Evolutionary conservation across 1,140 invertebrate genomes (phyloP).

Genomic region (Gonioctena quinquepunctata): DNA sequence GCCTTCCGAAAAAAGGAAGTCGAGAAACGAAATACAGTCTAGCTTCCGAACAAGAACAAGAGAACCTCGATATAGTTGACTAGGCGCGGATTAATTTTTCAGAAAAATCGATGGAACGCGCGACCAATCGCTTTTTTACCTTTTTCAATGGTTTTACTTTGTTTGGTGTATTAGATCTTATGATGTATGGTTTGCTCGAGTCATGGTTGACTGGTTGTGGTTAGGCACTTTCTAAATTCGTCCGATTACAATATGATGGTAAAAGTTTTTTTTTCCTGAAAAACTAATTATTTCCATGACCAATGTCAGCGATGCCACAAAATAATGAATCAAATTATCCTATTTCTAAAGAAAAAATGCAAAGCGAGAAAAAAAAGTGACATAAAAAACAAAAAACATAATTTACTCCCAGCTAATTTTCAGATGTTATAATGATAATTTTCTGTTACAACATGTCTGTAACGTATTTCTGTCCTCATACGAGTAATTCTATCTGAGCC

Average conservation of each 20-base stretch:
- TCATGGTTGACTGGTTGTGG: conserved; percentile 4
- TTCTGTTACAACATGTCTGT: too few relatives aligned
- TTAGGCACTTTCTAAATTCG: not conserved
- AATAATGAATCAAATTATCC: not conserved
- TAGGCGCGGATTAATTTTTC: conserved; percentile 16
- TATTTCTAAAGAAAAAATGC: too few relatives aligned
- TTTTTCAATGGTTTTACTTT: not conserved
- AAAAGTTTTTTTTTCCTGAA: not conserved
- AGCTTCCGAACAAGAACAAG: conserved; percentile 28
- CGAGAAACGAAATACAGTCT: conserved; percentile 19
- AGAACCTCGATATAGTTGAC: conserved; percentile 19
- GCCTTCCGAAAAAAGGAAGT: conserved; percentile 25
- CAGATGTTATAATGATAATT: too few relatives aligned
- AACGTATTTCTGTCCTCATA: too few relatives aligned
- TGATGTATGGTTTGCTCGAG: conserved; percentile 6
- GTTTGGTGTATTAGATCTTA: not conserved
- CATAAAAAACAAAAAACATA: too few relatives aligned
- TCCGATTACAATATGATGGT: not conserved
- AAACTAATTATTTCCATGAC: not conserved
- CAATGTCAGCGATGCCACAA: not conserved
- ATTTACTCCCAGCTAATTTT: too few relatives aligned
- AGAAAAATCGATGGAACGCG: conserved; percentile 17
- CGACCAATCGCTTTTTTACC: conserved; percentile 17
- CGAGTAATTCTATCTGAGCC: too few relatives aligned
- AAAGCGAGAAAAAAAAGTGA: too few relatives aligned